Base-by-base conservation (phyloP, 2,797 vertebrate genomes). In the Bryconaethiops microstoma region DNA sequence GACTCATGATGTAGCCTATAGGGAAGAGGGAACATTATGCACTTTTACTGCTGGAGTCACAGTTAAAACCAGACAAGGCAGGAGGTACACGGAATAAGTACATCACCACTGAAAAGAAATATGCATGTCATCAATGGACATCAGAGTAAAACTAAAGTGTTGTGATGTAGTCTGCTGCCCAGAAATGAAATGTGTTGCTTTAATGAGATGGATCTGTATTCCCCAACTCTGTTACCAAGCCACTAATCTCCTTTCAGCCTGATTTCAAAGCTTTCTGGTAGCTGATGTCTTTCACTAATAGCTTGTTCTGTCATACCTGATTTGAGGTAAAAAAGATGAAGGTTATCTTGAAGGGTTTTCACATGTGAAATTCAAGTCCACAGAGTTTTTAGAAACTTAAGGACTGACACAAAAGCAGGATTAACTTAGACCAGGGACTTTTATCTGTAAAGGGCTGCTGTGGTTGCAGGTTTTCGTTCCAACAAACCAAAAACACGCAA, bases 1-100 rank as follows among this genome's bases (percentile, higher is more conserved):
- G 95, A 92, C 96, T 97, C 88, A 96, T 97, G 95, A 94, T 98
- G 95, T 63, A 73, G 57, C 57, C 83, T 87, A 69, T 50, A 83
- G 23, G 55, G 73, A 70, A 78, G 35, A 59, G 40, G 6, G 55
- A n/a, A 60, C 17, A 75, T 17, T 1, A 25, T 69, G 67, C 50
- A 70, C 39, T 42, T 14, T 52, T 40, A 40, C 57, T 35, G 19
- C 40, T n/a, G 19, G 17, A 16, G 42, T 21, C 16, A 75, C 19
- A 13, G 73, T 45, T 42, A 54, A 77, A 45, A 60, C 14, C 12
- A 62, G 17, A 14, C 8, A 67, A 63, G 25, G 65, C 39, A 3
- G 50, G 17, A 70, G 19, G 23, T 7, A 50, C 45, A 52, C 6
- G 12, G 17, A 69, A 10, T 48, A 45, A 23, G 13, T 7, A 3